Percentiles rank a stretch among this genome's conserved stretches.
phyloP scores from a whole-genome alignment of 2,797 vertebrate genomes.

The Carduelis carduelis region DNA sequence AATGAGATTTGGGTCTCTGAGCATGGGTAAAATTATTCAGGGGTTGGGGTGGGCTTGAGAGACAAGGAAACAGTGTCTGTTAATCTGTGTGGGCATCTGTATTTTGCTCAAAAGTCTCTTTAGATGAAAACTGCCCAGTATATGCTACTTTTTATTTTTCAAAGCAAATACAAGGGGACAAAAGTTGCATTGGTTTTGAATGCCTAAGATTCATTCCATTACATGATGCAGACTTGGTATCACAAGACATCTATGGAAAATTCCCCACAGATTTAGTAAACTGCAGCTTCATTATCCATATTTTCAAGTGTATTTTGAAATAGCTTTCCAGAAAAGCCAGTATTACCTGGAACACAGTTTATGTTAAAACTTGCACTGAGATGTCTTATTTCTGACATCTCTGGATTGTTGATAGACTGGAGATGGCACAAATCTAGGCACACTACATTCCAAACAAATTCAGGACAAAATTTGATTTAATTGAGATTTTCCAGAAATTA shows the following conservation, averaged over 20 bases:
- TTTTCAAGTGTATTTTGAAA: neutral
- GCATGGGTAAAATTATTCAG: neutral
- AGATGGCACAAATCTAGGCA: neutral
- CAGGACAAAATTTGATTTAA: neutral
- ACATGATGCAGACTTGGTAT: neutral
- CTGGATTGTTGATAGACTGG: neutral
- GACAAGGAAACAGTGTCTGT: neutral
- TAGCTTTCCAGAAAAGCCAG: neutral
- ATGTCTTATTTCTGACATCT: neutral
- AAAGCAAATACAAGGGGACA: neutral
- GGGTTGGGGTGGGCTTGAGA: neutral
- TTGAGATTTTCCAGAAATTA: neutral
- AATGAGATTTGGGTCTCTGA: neutral
- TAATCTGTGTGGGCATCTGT: neutral
- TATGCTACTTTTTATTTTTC: neutral
- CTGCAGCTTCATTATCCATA: neutral
- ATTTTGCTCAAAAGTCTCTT: neutral
- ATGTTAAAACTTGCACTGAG: neutral
- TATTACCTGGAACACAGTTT: neutral
- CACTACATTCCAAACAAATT: neutral
- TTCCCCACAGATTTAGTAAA: neutral
- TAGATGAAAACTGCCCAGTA: neutral
- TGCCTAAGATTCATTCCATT: neutral
- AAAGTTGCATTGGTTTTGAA: neutral
- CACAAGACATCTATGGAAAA: neutral